Percentiles rank a stretch among this genome's conserved stretches.
Evolutionary conservation across 92 coral and sea anemone species (phyloP).

Genomic region (Parazoanthus atlanticus): DNA sequence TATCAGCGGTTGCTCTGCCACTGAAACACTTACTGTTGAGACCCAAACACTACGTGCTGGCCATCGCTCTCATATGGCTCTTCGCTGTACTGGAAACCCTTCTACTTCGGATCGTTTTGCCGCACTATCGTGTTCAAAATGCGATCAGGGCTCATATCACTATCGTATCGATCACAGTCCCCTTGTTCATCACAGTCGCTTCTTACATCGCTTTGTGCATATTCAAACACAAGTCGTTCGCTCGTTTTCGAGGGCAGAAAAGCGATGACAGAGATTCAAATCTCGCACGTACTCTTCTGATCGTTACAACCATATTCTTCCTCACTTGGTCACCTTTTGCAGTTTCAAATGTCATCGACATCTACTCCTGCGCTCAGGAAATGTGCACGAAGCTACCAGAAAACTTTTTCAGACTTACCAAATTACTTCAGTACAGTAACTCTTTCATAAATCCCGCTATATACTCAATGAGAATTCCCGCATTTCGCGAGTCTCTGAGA

Average conservation of each 20-base stretch:
- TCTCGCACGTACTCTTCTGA: conserved; percentile 54
- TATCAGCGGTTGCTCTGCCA: conserved; percentile 52
- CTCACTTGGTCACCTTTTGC: conserved; percentile 66
- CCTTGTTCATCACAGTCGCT: conserved; percentile 42
- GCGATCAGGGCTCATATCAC: conserved; percentile 46
- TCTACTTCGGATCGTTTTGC: conserved; percentile 39
- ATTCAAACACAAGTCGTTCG: conserved; percentile 36
- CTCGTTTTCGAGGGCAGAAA: conserved; percentile 38
- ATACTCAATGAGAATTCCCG: conserved; percentile 59
- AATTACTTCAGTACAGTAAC: conserved; percentile 62
- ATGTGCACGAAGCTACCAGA: conserved; percentile 25
- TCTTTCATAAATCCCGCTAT: conserved; percentile 59
- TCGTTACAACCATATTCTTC: conserved; percentile 45
- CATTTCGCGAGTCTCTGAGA: conserved; percentile 44
- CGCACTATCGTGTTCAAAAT: conserved; percentile 34
- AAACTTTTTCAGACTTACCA: conserved; percentile 42
- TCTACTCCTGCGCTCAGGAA: conserved; percentile 36
- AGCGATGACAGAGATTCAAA: conserved; percentile 48
- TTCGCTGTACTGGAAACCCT: conserved; percentile 32
- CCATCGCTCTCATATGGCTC: conserved; percentile 46
- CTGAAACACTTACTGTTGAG: conserved; percentile 43
- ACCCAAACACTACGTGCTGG: conserved; percentile 43
- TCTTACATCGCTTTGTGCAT: conserved; percentile 25
- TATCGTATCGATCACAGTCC: conserved; percentile 45
- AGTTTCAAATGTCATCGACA: conserved; percentile 48